These are phyloP conservation scores for Branchipolynoe longqiensis DNA, from an alignment of 2,888 invertebrate genomes.

Conservation along the genomic window DNA sequence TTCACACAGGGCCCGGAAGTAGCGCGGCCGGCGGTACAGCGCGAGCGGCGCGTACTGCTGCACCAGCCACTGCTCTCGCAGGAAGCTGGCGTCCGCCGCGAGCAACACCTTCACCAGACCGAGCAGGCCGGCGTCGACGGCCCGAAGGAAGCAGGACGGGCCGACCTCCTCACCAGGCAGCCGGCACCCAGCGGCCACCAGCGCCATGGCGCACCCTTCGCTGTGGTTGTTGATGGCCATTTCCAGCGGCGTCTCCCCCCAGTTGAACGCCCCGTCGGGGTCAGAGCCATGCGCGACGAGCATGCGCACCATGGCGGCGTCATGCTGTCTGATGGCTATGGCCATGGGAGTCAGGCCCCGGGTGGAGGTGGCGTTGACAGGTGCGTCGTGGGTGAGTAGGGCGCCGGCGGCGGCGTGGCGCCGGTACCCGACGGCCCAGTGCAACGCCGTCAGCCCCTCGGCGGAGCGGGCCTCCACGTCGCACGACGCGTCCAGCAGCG, in stretches of 20 bases:
- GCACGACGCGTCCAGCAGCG: conserved; percentile 76
- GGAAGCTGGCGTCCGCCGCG: conserved; percentile 72
- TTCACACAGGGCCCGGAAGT: conserved; percentile 72
- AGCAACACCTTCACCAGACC: conserved; percentile 71
- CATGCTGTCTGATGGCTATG: conserved; percentile 75
- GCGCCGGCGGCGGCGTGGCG: conserved; percentile 75
- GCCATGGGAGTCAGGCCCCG: conserved; percentile 77
- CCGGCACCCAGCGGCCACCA: conserved; percentile 76
- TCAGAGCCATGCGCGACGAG: conserved; percentile 77
- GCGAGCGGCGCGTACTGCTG: conserved; percentile 73
- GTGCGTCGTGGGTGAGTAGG: conserved; percentile 71
- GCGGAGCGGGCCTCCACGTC: conserved; percentile 75
- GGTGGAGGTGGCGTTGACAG: conserved; percentile 73
- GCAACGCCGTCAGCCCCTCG: conserved; percentile 76
- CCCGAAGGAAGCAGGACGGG: conserved; percentile 57
- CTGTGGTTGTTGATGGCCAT: conserved; percentile 77
- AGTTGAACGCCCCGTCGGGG: conserved; percentile 73
- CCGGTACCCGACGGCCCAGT: conserved; percentile 75
- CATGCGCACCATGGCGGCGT: conserved; percentile 74
- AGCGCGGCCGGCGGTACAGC: conserved; percentile 73
- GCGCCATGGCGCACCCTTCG: conserved; percentile 76
- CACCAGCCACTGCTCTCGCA: conserved; percentile 75
- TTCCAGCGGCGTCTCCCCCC: conserved; percentile 77
- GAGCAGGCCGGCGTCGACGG: conserved; percentile 72
- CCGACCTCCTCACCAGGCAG: conserved; percentile 12